Evolutionary conservation across 2,113 vertebrate species (phyloP), one percentile per base, ranked within the genome.

Genomic region (Rhegmatorhina hoffmannsi): DNA sequence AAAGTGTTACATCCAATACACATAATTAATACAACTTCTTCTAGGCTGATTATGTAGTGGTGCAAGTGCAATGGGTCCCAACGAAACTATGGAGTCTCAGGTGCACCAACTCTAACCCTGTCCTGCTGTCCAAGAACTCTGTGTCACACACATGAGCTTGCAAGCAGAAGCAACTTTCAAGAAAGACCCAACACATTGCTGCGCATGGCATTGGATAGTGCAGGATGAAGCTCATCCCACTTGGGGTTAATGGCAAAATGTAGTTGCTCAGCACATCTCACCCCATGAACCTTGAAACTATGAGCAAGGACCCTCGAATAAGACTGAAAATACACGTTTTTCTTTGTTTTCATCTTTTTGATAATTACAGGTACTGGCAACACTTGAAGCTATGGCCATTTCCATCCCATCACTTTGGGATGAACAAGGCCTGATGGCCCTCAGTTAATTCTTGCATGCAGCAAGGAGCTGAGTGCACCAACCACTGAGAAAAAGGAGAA

Each of bases 271-370:
- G 24, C 19, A 20, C 0, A 0, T 49, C 23, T 53, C 40, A 38
- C 23, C 6, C 28, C 28, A 64, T 15, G 53, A 36, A 47, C 18
- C 10, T 3, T 13, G 17, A 50, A 81, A 50, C 4, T 7, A 31
- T 0, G 1, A 33, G 24, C 34, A 80, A 87, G 14, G 24, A 44
- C 18, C 11, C 62, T 63, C 0, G 1, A 62, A 69, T 1, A 0
- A 1, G 9, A 56, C 13, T 12, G 73, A 74, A 88, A 69, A 2
- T 2, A 31, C 0, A 1, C 9, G 6, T 34, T 87, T 83, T 72
- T 3, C 8, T 75, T 83, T 66, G 10, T 62, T 90, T 50, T 49
- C 24, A 6, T 10, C 23, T 66, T 62, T 18, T 10, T 10, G 17
- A 28, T 33, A 78, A 50, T 20, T 25, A 67, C 43, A 36, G 19